Conservation (phyloP, 2,113 vertebrate species). For the Melospiza melodia region DNA sequence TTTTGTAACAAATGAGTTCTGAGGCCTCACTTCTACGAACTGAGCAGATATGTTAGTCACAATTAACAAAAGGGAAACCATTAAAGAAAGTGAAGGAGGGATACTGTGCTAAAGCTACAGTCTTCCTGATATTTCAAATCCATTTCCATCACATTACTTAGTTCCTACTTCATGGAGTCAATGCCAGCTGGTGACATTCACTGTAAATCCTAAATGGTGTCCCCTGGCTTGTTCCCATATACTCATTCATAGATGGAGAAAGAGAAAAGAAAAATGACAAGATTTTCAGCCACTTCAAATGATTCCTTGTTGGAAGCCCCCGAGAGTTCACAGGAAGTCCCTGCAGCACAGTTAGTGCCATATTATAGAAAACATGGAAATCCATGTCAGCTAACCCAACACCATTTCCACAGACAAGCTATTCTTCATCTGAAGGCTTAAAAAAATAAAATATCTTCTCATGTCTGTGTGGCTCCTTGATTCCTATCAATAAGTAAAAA, state of each 20-base stretch:
- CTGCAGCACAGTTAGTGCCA: neutral
- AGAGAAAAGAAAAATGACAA: neutral
- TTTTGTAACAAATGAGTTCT: neutral
- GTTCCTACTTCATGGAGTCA: neutral
- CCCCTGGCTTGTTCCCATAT: neutral
- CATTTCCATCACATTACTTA: neutral
- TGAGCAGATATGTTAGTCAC: neutral
- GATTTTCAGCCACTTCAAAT: neutral
- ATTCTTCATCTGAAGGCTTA: neutral
- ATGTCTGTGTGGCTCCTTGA: neutral
- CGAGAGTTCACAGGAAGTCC: neutral
- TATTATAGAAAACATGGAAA: neutral
- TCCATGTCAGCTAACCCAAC: neutral
- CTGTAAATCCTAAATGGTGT: neutral
- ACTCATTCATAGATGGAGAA: neutral
- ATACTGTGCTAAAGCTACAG: neutral
- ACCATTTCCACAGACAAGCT: neutral
- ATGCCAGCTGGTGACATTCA: neutral
- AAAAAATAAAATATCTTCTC: neutral
- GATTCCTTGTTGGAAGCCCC: neutral
- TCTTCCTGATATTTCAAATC: neutral
- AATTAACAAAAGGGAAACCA: neutral
- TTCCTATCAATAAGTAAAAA: neutral
- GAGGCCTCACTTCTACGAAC: neutral
- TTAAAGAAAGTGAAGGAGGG: neutral